phyloP scores from a whole-genome alignment of 2,888 invertebrate genomes.

The Cephus spinipes region DNA sequence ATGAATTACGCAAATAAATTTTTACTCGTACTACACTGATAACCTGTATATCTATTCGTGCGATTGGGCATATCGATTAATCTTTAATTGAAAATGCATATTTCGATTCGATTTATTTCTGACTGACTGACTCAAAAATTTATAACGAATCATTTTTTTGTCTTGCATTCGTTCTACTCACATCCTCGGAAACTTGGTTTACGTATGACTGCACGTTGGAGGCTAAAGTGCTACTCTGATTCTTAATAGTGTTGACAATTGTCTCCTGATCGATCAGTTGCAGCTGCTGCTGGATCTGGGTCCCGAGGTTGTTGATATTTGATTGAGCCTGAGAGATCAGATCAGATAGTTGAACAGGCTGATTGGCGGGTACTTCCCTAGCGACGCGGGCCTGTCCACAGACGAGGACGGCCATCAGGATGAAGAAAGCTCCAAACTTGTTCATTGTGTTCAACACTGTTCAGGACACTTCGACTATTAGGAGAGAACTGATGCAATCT shows the following conservation, averaged over 20 bases:
- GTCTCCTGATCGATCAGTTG: conserved; percentile 50
- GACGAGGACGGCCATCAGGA: conserved; percentile 28
- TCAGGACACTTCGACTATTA: conserved; percentile 18
- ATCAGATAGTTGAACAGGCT: conserved; percentile 38
- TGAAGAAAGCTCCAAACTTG: conserved; percentile 24
- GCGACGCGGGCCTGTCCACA: conserved; percentile 25
- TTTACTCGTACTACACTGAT: no score
- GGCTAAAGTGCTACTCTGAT: conserved; percentile 47
- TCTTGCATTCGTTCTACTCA: conserved; percentile 26
- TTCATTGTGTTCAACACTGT: conserved; percentile 10
- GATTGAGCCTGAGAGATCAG: conserved; percentile 49
- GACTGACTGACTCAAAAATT: not conserved
- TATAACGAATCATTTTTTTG: not conserved
- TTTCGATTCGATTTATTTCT: not conserved
- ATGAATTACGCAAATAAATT: not conserved
- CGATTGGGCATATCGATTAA: not conserved
- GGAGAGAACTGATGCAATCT: conserved; percentile 46
- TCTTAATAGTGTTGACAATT: conserved; percentile 46
- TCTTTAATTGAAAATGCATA: no score
- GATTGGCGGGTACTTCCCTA: conserved; percentile 16
- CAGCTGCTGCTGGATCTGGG: conserved; percentile 48
- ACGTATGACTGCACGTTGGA: conserved; percentile 48
- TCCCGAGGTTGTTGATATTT: conserved; percentile 46
- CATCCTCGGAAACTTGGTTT: conserved; percentile 48
- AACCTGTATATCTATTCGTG: not conserved